Evolutionary conservation across 2,888 invertebrate genomes (phyloP), one percentile per base, ranked within the genome.

Genomic region (Epinotia demarniana): DNA sequence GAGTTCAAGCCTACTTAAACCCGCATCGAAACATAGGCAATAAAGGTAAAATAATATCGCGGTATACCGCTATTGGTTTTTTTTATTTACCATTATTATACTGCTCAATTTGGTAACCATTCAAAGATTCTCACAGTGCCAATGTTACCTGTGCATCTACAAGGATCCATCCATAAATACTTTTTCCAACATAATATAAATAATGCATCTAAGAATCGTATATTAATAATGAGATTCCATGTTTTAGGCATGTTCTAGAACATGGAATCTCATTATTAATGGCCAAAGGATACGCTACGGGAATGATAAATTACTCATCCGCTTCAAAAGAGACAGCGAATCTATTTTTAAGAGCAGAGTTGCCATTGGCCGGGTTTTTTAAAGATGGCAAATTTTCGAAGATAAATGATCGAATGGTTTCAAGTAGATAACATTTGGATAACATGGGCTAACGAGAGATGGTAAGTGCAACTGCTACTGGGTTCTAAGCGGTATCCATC

Each of bases 361-460:
- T 88, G 85, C 82, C 81, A 92, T 93, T 93, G 92, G 93, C 86
- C 74, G 74, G 81, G 72, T 88, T 90, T 90, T 91, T 85, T 39
- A 88, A 88, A 89, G 89, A 92, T 92, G 92, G 91, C 88, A 90
- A 90, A 91, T 88, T 87, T 91, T 90, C 85, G 87, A 90, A 89
- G 87, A 90, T 91, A 88, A 92, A 93, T 92, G 91, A 88, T 83
- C 81, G 81, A 86, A 81, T 82, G 81, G 85, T 87, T 85, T 87
- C 82, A 82, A 86, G 84, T 84, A 89, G 90, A 90, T 90, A 89
- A 87, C 85, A 84, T 81, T 84, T 84, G 89, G 90, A 90, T 90
- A 89, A 87, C 85, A 84, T 81, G 81, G 87, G 82, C 86, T 85
- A 82, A 86, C 82, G 81, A 85, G 82, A 83, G 83, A 82, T 83